Conservation (phyloP, 1,140 invertebrate genomes). For the Eumaeus atala region DNA sequence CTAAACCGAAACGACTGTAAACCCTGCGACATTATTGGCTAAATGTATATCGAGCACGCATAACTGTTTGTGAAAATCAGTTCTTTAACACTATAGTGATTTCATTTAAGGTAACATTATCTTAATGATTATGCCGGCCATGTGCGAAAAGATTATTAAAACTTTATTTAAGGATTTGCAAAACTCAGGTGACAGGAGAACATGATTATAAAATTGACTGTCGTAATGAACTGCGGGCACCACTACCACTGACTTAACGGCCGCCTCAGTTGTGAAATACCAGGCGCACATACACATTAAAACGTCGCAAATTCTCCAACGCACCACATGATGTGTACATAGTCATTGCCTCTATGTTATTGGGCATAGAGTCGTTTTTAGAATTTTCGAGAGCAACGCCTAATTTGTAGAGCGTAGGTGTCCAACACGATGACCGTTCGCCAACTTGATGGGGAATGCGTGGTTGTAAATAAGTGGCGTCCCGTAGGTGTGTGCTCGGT, state of each 20-base stretch:
- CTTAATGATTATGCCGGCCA: no score
- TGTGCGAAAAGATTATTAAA: no score
- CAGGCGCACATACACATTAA: constrained; percentile 38
- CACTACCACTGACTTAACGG: background rate
- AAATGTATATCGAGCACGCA: no score
- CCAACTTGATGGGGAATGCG: constrained; percentile 65
- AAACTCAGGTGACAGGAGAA: background rate
- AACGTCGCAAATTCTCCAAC: constrained; percentile 53
- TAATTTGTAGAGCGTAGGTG: constrained; percentile 45
- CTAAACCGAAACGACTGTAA: no score
- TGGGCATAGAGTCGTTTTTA: constrained; percentile 29
- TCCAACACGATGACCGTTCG: constrained; percentile 55
- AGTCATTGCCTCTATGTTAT: constrained; percentile 15
- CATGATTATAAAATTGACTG: background rate
- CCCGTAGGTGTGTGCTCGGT: constrained; percentile 37
- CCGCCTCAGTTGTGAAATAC: constrained; percentile 36
- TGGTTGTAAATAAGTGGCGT: constrained; percentile 55
- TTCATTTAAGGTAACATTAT: no score
- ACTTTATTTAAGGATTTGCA: no score
- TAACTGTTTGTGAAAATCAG: no score
- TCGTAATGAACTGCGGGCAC: background rate
- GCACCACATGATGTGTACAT: constrained; percentile 14
- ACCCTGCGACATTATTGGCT: no score
- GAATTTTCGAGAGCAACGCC: background rate
- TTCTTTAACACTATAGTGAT: no score